Evolutionary conservation across 2,888 invertebrate species (phyloP).

Genomic region (Pheosia gnoma): DNA sequence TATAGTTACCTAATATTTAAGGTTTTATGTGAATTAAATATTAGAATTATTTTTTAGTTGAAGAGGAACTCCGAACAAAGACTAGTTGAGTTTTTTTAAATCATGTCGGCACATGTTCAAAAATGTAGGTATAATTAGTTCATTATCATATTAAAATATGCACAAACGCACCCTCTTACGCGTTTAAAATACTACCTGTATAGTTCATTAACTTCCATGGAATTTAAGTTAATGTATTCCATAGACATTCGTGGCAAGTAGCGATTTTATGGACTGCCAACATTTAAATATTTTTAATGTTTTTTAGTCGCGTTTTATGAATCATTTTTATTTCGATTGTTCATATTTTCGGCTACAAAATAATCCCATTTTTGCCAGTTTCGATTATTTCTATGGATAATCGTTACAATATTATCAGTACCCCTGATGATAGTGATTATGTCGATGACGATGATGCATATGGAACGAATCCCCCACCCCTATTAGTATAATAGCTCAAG

Average conservation of each 20-base stretch:
- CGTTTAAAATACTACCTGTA: conserved; percentile 10
- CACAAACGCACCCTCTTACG: conserved; percentile 3
- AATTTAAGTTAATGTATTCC: conserved; percentile 26
- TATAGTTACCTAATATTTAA: too few relatives aligned
- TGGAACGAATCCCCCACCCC: too few relatives aligned
- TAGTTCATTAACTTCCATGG: conserved; percentile 34
- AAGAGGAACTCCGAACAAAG: too few relatives aligned
- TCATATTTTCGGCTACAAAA: too few relatives aligned
- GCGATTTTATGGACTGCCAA: conserved; percentile 12
- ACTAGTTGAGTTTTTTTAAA: background rate
- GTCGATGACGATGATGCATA: too few relatives aligned
- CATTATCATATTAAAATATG: conserved; percentile 1
- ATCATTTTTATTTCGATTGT: background rate
- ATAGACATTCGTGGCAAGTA: conserved; percentile 24
- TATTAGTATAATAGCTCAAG: too few relatives aligned
- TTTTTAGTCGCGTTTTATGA: conserved; percentile 26
- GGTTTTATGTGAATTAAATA: too few relatives aligned
- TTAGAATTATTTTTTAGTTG: too few relatives aligned
- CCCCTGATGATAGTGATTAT: too few relatives aligned
- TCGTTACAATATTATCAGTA: too few relatives aligned
- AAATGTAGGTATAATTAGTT: conserved; percentile 2
- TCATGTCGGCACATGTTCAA: background rate
- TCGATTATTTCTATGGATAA: too few relatives aligned
- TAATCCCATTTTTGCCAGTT: too few relatives aligned
- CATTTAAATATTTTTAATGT: conserved; percentile 24